Base-by-base conservation (phyloP, 2,113 vertebrate species). In the Xiphorhynchus elegans region DNA sequence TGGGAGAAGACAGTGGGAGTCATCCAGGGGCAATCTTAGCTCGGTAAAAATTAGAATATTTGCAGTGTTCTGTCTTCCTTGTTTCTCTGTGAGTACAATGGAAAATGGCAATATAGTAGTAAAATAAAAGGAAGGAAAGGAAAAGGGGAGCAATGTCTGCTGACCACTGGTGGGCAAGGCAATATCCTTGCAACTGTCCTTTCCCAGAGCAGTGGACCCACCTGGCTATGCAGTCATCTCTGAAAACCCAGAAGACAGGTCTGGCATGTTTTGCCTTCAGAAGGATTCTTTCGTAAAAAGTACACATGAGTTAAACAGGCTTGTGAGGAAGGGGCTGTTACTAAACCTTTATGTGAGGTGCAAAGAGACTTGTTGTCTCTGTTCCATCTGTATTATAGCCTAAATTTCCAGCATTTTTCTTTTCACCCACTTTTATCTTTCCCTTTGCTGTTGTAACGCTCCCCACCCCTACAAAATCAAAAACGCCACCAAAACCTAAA, bases 191-290 rank as follows among this genome's bases (percentile, higher is more conserved):
- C 31, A 33, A 24, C 23, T 12, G 5, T 66, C 44, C 37, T 68
- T 47, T 86, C 23, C 7, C 16, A 37, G 44, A 37, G 17, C 14
- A 76, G 69, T 1, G 1, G 20, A 28, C 9, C 24, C 2, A 4
- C 53, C 55, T 68, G 49, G 6, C 66, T 79, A 8, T 1, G 0
- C 7, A 10, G 13, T 11, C 12, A 7, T 6, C 11, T 53, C 14
- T 35, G 49, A 40, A 58, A 53, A 40, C 23, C 42, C 28, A 47
- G 9, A 35, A 47, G 55, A 84, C 16, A 17, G 15, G 46, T 55
- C 64, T 77, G 76, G 42, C 3, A 2, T 10, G 2, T 35, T 84
- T 75, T 84, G 6, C n/a, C 26, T 49, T 31, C 14, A 64, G 79
- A 47, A 74, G 21, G 4, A 56, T 46, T 67, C 31, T 66, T 81